Conservation (phyloP, 2,113 vertebrate species). For the Proterorhinus semilunaris region DNA sequence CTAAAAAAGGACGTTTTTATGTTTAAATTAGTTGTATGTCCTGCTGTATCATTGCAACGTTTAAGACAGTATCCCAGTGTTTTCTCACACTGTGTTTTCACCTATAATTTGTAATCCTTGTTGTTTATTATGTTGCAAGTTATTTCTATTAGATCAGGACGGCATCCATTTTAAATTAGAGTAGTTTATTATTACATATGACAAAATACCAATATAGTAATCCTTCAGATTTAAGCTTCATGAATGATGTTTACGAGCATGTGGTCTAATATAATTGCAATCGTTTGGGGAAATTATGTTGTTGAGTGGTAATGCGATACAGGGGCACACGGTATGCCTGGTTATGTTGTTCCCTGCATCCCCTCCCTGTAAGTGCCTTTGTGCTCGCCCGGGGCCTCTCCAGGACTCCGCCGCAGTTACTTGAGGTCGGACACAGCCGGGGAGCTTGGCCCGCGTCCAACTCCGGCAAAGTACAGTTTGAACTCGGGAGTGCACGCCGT, state of each 20-base stretch:
- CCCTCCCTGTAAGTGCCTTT: background rate
- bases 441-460: constrained; percentile 22
- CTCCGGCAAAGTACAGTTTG: constrained; percentile 19
- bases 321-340: constrained; percentile 39
- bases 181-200: too few species aligned
- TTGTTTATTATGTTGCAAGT: too few species aligned
- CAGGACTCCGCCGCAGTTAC: constrained; percentile 19
- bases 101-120: too few species aligned
- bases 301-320: constrained; percentile 48
- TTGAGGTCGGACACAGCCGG: constrained; percentile 25
- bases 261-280: constrained; percentile 1
- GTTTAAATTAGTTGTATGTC: too few species aligned
- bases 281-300: constrained; percentile 28
- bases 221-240: constrained; percentile 23
- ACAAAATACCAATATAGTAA: constrained; percentile 17
- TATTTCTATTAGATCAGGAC: too few species aligned
- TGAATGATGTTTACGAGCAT: constrained; percentile 12
- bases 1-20: too few species aligned
- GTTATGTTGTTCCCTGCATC: constrained; percentile 26
- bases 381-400: background rate
- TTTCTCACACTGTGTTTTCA: too few species aligned
- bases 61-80: too few species aligned
- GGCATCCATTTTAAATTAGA: too few species aligned
- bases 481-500: background rate
- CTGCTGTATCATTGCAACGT: too few species aligned